Evolutionary conservation across 2,888 invertebrate species (phyloP), one percentile per base, ranked within the genome.

Genomic region (Melipona beecheii): DNA sequence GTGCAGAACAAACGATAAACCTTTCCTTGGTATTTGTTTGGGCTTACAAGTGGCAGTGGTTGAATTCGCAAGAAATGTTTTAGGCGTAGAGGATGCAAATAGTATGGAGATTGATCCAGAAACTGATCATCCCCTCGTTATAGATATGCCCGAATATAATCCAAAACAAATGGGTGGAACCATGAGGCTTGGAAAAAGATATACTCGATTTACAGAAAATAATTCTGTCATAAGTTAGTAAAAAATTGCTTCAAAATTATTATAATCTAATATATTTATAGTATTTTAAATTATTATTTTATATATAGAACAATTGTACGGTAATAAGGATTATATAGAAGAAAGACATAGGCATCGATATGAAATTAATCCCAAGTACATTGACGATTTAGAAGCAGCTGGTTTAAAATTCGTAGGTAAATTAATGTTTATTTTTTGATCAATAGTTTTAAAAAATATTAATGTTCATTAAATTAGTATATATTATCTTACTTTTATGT

Each of bases 141-240:
- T 99, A 84, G 99, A 99, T 91, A 99, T 99, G 99, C 99, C 99
- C 0, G 99, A 99, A 95, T 99, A 99, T 94, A 98, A 98, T 93
- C 96, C 97, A 0, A 99, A 98, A 0, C 96, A 97, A 89, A 96
- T 98, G 96, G 99, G 99, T 2, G 99, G 99, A 15, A 99, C 99
- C 0, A 99, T 99, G 99, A 95, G 99, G 81, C 95, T 99, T 69
- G 99, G 99, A n/a, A 98, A 97, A 93, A 96, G 99, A 91, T 97
- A 96, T 81, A 99, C 99, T 0, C 95, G 97, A 62, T 97, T 99
- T 93, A 95, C 94, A 2, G 94, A 95, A 4, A 95, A 96, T 24
- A 92, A 93, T 81, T 95, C 95, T 90, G 94, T 96, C 86, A 95
- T 97, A 89, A 96, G 97, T 97, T 93, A 95, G 96, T 95, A 86